These are phyloP conservation scores for Colletes gigas DNA, from an alignment of 1,140 invertebrate species.

Conservation along the genomic window DNA sequence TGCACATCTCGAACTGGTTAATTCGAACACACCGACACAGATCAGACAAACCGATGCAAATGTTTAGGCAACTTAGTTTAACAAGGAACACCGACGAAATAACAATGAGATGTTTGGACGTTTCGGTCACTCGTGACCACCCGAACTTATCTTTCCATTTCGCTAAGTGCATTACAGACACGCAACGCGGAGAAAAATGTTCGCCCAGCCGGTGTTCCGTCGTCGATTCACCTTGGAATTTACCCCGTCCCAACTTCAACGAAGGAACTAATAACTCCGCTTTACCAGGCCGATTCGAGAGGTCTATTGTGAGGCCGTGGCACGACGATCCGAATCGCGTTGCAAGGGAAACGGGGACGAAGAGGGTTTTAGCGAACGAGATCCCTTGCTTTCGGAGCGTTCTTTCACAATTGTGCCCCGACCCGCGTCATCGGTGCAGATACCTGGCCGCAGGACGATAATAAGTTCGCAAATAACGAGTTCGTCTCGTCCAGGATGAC, in stretches of 20 bases:
- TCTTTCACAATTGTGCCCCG: neutral
- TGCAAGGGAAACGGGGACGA: neutral
- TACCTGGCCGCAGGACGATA: conserved; percentile 7
- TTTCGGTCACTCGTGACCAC: too few species aligned
- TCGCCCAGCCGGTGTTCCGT: neutral
- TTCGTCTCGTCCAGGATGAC: neutral
- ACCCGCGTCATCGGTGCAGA: neutral
- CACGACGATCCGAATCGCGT: neutral
- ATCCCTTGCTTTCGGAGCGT: neutral
- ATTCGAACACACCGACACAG: too few species aligned
- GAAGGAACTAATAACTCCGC: conserved; percentile 7
- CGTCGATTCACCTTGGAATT: conserved; percentile 4
- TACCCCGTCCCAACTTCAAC: neutral
- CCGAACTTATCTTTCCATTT: too few species aligned
- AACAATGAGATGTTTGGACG: too few species aligned
- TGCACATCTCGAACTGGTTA: too few species aligned
- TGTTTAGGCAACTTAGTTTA: too few species aligned
- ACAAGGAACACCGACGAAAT: too few species aligned
- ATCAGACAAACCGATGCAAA: too few species aligned
- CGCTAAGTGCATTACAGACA: too few species aligned
- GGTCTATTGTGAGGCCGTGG: neutral
- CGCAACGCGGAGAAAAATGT: neutral
- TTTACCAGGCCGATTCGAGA: neutral
- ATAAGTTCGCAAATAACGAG: neutral
- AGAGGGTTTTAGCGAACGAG: neutral